Evolutionary conservation across 2,888 invertebrate species (phyloP).

Genomic region (Sphaerophoria taeniata): DNA sequence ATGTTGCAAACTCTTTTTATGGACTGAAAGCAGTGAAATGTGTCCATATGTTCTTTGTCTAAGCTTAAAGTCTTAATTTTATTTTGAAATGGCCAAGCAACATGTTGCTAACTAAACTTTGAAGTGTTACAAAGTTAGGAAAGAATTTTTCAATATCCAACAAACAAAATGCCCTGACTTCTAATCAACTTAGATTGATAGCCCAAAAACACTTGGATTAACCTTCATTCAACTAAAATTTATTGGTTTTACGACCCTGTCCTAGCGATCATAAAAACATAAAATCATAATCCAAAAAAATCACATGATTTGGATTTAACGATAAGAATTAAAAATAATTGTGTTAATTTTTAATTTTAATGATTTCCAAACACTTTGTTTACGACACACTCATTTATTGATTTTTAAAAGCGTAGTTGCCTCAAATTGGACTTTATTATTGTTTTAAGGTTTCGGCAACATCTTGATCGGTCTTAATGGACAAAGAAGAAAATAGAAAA

Average conservation of each 20-base stretch:
- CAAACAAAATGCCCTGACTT: too few relatives aligned
- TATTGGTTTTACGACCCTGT: too few relatives aligned
- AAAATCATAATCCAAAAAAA: slow-evolving; percentile 16
- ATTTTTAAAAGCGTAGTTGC: slow-evolving; percentile 53
- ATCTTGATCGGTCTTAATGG: slow-evolving; percentile 26
- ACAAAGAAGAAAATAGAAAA: slow-evolving; percentile 17
- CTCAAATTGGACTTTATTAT: slow-evolving; percentile 29
- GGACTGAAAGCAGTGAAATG: too few relatives aligned
- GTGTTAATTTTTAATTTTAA: slow-evolving; percentile 23
- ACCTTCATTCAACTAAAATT: too few relatives aligned
- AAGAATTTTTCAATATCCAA: too few relatives aligned
- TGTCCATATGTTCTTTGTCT: too few relatives aligned
- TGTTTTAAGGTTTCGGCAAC: slow-evolving; percentile 31
- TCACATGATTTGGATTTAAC: slow-evolving; percentile 30
- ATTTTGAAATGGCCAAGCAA: too few relatives aligned
- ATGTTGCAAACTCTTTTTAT: neutral
- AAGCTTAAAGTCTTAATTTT: too few relatives aligned
- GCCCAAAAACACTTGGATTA: too few relatives aligned
- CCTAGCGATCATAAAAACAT: neutral
- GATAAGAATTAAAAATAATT: slow-evolving; percentile 8
- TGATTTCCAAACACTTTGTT: slow-evolving; percentile 12
- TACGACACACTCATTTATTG: slow-evolving; percentile 43
- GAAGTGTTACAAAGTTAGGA: too few relatives aligned
- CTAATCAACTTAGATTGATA: too few relatives aligned
- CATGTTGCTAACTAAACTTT: too few relatives aligned